Conservation (phyloP, 2,888 invertebrate genomes). For the Glyphotaelius pellucidus region DNA sequence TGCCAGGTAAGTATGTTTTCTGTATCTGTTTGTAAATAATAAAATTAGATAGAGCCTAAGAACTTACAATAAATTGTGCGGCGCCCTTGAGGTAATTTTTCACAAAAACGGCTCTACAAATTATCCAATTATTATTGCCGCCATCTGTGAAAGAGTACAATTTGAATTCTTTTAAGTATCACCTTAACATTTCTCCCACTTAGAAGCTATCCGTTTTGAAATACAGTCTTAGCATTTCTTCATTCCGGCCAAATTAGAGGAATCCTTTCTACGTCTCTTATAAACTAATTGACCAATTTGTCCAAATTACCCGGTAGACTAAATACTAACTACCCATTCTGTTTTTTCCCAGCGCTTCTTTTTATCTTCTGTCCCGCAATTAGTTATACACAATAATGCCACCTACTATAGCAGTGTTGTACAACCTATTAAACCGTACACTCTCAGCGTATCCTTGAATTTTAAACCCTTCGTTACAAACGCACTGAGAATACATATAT, state of each 20-base stretch:
- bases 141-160: too few relatives aligned
- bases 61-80: too few relatives aligned
- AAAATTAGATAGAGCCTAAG: too few relatives aligned
- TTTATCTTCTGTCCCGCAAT: neutral
- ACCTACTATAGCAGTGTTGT: neutral
- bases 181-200: neutral
- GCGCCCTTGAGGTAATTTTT: too few relatives aligned
- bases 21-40: too few relatives aligned
- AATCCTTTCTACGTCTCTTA: neutral
- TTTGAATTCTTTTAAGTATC: too few relatives aligned
- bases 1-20: too few relatives aligned
- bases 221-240: neutral
- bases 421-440: neutral
- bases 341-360: neutral
- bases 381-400: neutral
- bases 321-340: neutral
- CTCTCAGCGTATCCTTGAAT: neutral
- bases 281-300: constrained; percentile 15
- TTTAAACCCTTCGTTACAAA: too few relatives aligned
- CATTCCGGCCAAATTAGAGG: neutral
- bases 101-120: too few relatives aligned
- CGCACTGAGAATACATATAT: too few relatives aligned
- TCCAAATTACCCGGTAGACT: constrained; percentile 17
- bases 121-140: too few relatives aligned
- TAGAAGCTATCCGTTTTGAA: neutral